Percentiles rank a stretch among this genome's conserved stretches.
Evolutionary conservation across 2,888 invertebrate species (phyloP).

Genomic region (Abrostola tripartita): DNA sequence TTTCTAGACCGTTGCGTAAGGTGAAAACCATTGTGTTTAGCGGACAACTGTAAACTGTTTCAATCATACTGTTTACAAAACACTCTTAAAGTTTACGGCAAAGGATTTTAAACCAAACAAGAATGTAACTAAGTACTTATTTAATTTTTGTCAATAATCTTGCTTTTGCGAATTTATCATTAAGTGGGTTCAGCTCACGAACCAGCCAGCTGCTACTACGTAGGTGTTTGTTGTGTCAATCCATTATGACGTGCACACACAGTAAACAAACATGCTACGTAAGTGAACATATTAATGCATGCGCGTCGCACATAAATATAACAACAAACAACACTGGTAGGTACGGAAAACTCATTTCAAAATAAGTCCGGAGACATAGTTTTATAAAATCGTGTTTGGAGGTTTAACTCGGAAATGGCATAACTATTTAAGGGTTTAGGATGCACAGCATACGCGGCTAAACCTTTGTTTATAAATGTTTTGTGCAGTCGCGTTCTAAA

Average conservation of each 20-base stretch:
- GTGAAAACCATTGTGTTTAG: too few relatives aligned
- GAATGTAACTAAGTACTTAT: too few relatives aligned
- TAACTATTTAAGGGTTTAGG: background rate
- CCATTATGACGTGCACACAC: constrained; percentile 31
- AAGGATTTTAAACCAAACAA: too few relatives aligned
- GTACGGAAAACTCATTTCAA: constrained; percentile 25
- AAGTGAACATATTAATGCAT: constrained; percentile 5
- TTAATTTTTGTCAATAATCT: too few relatives aligned
- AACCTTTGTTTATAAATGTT: constrained; percentile 14
- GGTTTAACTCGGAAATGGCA: background rate
- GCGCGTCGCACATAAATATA: constrained; percentile 23
- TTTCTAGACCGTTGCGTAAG: too few relatives aligned
- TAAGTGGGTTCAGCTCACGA: constrained; percentile 19
- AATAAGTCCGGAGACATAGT: constrained; percentile 34
- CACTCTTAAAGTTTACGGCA: too few relatives aligned
- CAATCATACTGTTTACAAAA: too few relatives aligned
- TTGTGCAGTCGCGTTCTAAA: constrained; percentile 24
- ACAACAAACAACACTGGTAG: constrained; percentile 45
- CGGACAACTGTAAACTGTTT: too few relatives aligned
- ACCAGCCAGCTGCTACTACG: constrained; percentile 15
- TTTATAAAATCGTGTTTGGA: constrained; percentile 11
- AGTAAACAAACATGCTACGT: constrained; percentile 23
- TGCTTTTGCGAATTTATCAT: too few relatives aligned
- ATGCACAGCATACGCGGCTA: background rate
- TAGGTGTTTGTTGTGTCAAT: constrained; percentile 22